phyloP scores from a whole-genome alignment of 2,888 invertebrate species.

The Coleophora flavipennella region DNA sequence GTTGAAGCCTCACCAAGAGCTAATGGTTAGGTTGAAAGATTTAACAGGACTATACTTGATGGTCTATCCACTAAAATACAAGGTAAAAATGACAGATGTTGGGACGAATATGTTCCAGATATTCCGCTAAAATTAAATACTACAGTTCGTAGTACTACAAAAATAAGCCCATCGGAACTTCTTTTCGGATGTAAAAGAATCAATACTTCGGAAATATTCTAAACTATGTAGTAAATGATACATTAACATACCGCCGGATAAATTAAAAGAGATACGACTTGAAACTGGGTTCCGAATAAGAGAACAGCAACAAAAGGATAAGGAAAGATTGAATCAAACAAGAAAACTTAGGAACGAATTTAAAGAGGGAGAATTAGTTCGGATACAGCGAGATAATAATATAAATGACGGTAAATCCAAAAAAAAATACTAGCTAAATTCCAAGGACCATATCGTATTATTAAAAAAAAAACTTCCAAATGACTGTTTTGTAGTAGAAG shows the following conservation, averaged over 20 bases:
- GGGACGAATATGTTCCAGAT: background rate
- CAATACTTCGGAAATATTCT: background rate
- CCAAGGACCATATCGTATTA: background rate
- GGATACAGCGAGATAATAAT: background rate
- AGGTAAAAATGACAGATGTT: background rate
- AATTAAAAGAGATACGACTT: background rate
- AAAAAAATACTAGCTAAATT: background rate
- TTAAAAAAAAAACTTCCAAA: background rate
- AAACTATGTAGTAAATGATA: background rate
- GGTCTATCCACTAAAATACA: background rate
- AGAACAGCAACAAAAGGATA: background rate
- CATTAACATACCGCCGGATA: background rate
- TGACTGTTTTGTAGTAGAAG: slow-evolving; percentile 1
- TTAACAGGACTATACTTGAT: background rate
- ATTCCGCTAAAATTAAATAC: background rate
- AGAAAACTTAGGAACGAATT: background rate
- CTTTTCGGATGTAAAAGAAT: background rate
- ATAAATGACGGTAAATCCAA: background rate
- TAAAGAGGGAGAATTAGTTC: background rate
- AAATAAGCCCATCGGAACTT: background rate
- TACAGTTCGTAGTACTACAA: background rate
- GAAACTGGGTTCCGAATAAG: background rate
- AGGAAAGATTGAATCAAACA: background rate
- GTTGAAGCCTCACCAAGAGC: background rate
- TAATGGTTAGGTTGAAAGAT: background rate